phyloP scores from a whole-genome alignment of 2,113 vertebrate genomes.

The Oryzias celebensis region DNA sequence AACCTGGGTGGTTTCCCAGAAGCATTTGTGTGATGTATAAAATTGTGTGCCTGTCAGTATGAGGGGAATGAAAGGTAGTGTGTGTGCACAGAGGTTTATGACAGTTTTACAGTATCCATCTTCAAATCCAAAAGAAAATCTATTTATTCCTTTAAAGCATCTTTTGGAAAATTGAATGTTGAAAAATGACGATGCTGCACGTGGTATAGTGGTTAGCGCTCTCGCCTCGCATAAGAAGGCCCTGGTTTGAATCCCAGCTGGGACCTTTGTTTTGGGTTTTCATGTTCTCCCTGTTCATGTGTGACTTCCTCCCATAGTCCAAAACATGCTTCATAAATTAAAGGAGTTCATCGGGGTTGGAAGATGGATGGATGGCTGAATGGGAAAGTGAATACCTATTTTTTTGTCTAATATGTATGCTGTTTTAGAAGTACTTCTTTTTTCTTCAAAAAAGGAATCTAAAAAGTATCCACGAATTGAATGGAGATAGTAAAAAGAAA shows the following conservation, averaged over 20 bases:
- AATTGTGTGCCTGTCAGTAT: constrained; percentile 26
- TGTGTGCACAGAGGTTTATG: constrained; percentile 8
- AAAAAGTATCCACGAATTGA: constrained; percentile 3
- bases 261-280: too few relatives aligned
- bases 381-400: background rate
- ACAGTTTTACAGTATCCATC: constrained; percentile 27
- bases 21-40: constrained; percentile 24
- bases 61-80: constrained; percentile 17
- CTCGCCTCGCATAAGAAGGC: too few relatives aligned
- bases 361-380: too few relatives aligned
- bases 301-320: too few relatives aligned
- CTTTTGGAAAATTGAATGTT: background rate
- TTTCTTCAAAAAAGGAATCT: background rate
- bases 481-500: constrained; percentile 15
- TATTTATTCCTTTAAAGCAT: constrained; percentile 13
- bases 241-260: too few relatives aligned
- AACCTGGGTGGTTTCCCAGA: constrained; percentile 9
- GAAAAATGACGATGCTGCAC: too few relatives aligned
- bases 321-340: too few relatives aligned
- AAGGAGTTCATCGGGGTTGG: too few relatives aligned
- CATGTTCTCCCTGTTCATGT: too few relatives aligned
- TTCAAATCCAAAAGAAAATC: constrained; percentile 27
- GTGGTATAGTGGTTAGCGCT: too few relatives aligned
- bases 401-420: background rate
- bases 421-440: background rate